Conservation (phyloP, 1,140 invertebrate species). For the Spodoptera frugiperda region DNA sequence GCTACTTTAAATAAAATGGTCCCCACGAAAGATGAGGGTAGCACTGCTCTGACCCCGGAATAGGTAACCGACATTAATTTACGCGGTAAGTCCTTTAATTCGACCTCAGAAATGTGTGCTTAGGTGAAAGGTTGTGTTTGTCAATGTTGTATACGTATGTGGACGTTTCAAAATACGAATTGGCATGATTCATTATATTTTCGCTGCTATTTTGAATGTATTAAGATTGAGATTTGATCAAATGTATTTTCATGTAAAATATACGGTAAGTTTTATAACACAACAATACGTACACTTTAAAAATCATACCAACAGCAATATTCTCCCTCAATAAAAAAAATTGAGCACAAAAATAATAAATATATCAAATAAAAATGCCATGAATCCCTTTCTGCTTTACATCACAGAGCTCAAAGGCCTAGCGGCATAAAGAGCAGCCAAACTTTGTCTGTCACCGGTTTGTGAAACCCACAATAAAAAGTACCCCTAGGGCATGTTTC, state of each 20-base stretch:
- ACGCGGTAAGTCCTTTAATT: constrained; percentile 37
- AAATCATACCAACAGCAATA: not conserved
- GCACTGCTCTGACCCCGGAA: constrained; percentile 39
- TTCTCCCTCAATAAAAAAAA: not conserved
- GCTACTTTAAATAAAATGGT: constrained; percentile 67
- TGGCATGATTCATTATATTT: too few species aligned
- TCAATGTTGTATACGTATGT: not conserved
- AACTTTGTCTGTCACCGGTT: constrained; percentile 65
- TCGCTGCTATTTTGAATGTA: too few species aligned
- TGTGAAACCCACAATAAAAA: constrained; percentile 62
- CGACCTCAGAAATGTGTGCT: constrained; percentile 37
- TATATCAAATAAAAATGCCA: constrained; percentile 41
- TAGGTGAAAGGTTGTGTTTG: constrained; percentile 16
- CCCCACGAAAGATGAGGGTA: constrained; percentile 55
- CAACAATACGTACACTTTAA: too few species aligned
- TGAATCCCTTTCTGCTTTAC: constrained; percentile 7
- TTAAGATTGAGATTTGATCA: too few species aligned
- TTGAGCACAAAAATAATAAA: constrained; percentile 2
- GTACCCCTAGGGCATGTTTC: constrained; percentile 51
- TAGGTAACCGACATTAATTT: constrained; percentile 50
- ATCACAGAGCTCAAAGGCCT: constrained; percentile 52
- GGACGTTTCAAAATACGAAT: not conserved
- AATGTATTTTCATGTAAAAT: too few species aligned
- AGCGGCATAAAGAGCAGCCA: constrained; percentile 64
- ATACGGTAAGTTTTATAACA: too few species aligned